Conservation (phyloP, 1,140 invertebrate genomes). For the Aphidius gifuensis region DNA sequence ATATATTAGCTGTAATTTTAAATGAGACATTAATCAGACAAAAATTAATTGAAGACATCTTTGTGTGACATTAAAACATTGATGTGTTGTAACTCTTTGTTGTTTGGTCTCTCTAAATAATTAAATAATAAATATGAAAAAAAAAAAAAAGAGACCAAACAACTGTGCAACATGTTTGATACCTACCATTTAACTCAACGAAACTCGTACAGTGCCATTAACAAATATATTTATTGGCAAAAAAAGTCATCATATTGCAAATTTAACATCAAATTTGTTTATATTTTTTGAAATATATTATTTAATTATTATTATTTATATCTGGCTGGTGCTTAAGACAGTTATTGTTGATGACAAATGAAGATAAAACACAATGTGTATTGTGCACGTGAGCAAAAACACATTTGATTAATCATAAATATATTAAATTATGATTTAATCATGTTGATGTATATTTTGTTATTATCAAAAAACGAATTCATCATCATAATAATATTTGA, state of each 20-base stretch:
- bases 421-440: slow-evolving; percentile 48
- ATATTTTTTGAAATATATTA: slow-evolving; percentile 1
- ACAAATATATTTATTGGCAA: slow-evolving; percentile 27
- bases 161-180: slow-evolving; percentile 47
- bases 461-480: slow-evolving; percentile 40
- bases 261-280: slow-evolving; percentile 53
- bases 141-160: slow-evolving; percentile 25
- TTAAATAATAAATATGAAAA: slow-evolving; percentile 5
- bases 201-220: slow-evolving; percentile 33
- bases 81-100: slow-evolving; percentile 37
- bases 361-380: slow-evolving; percentile 40
- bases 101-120: slow-evolving; percentile 44
- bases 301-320: slow-evolving; percentile 12
- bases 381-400: slow-evolving; percentile 44
- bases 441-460: slow-evolving; percentile 38
- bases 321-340: slow-evolving; percentile 51
- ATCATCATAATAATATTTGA: slow-evolving; percentile 53
- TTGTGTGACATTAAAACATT: slow-evolving; percentile 37
- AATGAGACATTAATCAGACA: slow-evolving; percentile 53
- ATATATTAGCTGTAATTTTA: slow-evolving; percentile 55
- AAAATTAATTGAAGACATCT: slow-evolving; percentile 40
- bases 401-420: slow-evolving; percentile 49
- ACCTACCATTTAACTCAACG: slow-evolving; percentile 48
- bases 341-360: slow-evolving; percentile 51
- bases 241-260: slow-evolving; percentile 46